Conservation (phyloP, 2,797 vertebrate genomes). For the Podargus strigoides region DNA sequence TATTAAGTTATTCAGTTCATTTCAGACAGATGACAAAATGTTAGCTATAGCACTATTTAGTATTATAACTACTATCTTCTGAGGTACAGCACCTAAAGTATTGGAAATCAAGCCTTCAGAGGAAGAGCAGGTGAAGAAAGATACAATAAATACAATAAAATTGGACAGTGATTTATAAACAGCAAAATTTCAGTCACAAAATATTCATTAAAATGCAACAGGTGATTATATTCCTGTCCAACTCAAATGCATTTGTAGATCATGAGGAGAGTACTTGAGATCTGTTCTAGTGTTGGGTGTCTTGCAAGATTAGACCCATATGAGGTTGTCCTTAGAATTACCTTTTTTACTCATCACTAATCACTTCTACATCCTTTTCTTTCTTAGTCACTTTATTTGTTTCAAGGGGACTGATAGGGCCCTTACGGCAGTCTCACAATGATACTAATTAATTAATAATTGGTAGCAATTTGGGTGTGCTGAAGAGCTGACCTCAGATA, state of each 20-base stretch:
- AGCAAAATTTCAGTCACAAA: background rate
- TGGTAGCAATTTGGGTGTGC: constrained; percentile 47
- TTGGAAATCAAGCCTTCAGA: background rate
- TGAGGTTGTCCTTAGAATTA: background rate
- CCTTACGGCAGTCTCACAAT: constrained; percentile 29
- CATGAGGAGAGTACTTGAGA: background rate
- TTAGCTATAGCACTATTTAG: background rate
- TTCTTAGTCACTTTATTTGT: constrained; percentile 16
- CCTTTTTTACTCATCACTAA: background rate
- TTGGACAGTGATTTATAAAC: background rate
- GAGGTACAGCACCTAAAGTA: background rate
- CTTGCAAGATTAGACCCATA: background rate
- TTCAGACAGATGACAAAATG: background rate
- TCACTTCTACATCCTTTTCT: background rate
- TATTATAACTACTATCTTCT: background rate
- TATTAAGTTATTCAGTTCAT: background rate
- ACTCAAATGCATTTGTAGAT: background rate
- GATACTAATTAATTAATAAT: constrained; percentile 66
- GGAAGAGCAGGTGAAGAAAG: background rate
- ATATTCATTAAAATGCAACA: background rate
- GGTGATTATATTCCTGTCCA: background rate
- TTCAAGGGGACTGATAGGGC: background rate
- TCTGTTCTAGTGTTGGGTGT: background rate
- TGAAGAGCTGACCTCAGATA: constrained; percentile 56
- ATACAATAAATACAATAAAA: background rate